These are phyloP conservation scores for Limnothrissa miodon DNA, from an alignment of 2,113 vertebrate genomes.

Conservation along the genomic window DNA sequence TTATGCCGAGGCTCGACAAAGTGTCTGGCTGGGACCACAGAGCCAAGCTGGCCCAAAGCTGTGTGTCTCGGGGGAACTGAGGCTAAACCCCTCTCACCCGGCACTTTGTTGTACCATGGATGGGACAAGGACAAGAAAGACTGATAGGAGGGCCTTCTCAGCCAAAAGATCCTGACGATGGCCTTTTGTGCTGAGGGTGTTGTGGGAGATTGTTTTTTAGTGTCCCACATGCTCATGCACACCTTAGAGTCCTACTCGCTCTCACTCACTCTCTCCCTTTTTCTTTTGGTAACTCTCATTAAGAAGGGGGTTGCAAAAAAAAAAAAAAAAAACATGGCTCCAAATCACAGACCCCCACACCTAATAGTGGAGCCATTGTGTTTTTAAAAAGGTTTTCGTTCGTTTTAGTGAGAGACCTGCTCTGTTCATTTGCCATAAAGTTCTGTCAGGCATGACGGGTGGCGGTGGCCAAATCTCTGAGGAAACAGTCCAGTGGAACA, in stretches of 20 bases:
- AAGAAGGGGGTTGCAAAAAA: background rate
- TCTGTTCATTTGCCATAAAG: slow-evolving; percentile 38
- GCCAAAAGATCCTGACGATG: background rate
- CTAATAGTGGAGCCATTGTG: slow-evolving; percentile 42
- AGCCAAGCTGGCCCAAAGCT: background rate
- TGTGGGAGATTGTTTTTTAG: too few relatives aligned
- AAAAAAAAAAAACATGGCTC: background rate
- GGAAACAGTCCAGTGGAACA: slow-evolving; percentile 21
- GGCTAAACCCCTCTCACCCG: background rate
- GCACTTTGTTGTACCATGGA: background rate
- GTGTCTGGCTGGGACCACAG: background rate
- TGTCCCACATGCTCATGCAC: background rate
- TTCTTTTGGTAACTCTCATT: slow-evolving; percentile 14
- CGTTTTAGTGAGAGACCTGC: slow-evolving; percentile 30
- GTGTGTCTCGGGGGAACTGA: background rate
- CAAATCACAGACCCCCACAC: slow-evolving; percentile 7
- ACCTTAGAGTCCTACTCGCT: too few relatives aligned
- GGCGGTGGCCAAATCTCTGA: slow-evolving; percentile 20
- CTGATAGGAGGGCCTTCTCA: too few relatives aligned
- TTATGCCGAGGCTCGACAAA: background rate
- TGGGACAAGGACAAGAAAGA: background rate
- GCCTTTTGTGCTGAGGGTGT: background rate
- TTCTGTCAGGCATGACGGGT: slow-evolving; percentile 24
- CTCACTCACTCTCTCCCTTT: background rate
- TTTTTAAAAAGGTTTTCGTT: slow-evolving; percentile 25